Evolutionary conservation across 1,140 invertebrate genomes (phyloP), one percentile per base, ranked within the genome.

Genomic region (Paralvinella palmiformis): DNA sequence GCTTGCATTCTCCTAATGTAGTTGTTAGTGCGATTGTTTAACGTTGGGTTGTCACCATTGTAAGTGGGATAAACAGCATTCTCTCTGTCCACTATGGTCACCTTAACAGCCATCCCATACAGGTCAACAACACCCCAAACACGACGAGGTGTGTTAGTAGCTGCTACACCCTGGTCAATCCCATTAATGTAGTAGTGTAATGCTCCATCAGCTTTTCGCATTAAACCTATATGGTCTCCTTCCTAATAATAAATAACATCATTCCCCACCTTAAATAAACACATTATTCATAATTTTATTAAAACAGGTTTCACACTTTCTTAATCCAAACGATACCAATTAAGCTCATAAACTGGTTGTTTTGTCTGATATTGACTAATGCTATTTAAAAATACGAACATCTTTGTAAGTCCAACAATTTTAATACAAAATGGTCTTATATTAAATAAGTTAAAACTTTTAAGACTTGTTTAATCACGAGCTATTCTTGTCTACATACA

Each of bases 31-130:
- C n/a, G n/a, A n/a, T n/a, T n/a, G n/a, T n/a, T n/a, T n/a, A n/a
- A n/a, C n/a, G n/a, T n/a, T n/a, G n/a, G n/a, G n/a, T n/a, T n/a
- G n/a, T n/a, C n/a, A n/a, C n/a, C n/a, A n/a, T n/a, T n/a, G n/a
- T n/a, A n/a, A n/a, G n/a, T n/a, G n/a, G n/a, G n/a, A n/a, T n/a
- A n/a, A 33, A 45, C 5, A 3, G 24, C 22, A 15, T 7, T 52
- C 13, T 27, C 89, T 3, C 88, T 81, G 79, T 90, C 89, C 2
- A 91, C 88, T 56, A 91, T 90, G 1, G 89, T 90, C 15, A 92
- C 89, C 83, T 94, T 96, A 0, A 94, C 92, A 27, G 93, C 94
- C 91, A 95, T 80, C 13, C 79, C 79, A 65, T 80, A 80, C 1
- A 80, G 71, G 62, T 80, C 79, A n/a, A 80, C 77, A 7, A 80